These are phyloP conservation scores for Alaudala cheleensis DNA, from an alignment of 2,113 vertebrate species.

Conservation along the genomic window DNA sequence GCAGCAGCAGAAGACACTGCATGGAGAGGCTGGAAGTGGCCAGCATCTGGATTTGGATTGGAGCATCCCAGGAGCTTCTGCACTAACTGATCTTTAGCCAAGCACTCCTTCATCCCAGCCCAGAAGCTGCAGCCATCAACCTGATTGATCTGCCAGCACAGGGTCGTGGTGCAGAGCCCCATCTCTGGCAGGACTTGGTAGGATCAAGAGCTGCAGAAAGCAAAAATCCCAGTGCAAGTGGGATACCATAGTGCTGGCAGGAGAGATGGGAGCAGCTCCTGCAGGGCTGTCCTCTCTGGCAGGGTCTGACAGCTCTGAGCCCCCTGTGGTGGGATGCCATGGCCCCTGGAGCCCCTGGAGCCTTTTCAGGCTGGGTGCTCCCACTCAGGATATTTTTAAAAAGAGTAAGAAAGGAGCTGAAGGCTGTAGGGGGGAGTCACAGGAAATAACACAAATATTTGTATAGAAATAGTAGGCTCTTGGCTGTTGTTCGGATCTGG, in stretches of 20 bases:
- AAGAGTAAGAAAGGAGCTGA: constrained; percentile 7
- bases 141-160: background rate
- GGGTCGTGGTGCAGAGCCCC: background rate
- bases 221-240: too few species aligned
- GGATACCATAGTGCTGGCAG: fast-evolving
- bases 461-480: constrained; percentile 61
- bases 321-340: background rate
- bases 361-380: background rate
- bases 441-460: constrained; percentile 75
- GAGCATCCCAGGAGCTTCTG: background rate
- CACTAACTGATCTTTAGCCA: background rate
- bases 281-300: background rate
- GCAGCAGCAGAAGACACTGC: background rate
- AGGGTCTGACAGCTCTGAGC: background rate
- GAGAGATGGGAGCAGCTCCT: background rate
- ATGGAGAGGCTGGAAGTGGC: background rate
- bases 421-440: constrained; percentile 40
- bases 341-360: background rate
- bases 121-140: background rate
- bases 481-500: constrained; percentile 66
- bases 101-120: background rate
- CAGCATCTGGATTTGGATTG: background rate
- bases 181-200: background rate
- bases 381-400: background rate
- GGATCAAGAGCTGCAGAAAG: background rate